phyloP scores from a whole-genome alignment of 2,888 invertebrate genomes.

The Drosophila limbata region DNA sequence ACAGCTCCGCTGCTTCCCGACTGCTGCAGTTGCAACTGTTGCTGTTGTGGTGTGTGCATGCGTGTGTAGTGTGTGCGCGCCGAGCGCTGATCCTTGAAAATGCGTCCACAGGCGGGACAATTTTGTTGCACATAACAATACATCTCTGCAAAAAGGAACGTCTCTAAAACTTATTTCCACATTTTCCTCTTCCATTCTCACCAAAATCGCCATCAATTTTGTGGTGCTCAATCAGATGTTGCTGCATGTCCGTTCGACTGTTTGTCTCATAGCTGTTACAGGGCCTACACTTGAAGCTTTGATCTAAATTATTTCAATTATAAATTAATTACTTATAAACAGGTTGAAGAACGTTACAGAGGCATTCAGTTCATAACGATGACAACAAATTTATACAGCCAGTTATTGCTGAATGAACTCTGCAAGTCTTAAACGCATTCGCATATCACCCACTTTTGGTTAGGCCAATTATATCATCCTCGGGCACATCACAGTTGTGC shows the following conservation, averaged over 20 bases:
- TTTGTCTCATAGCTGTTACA: constrained; percentile 68
- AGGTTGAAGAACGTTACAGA: no score
- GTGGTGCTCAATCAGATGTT: constrained; percentile 70
- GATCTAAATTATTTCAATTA: constrained; percentile 42
- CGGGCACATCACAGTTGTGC: constrained; percentile 64
- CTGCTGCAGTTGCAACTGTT: constrained; percentile 14
- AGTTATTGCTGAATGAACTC: not conserved
- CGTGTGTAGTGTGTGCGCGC: constrained; percentile 74
- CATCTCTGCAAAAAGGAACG: constrained; percentile 47
- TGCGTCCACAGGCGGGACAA: constrained; percentile 74
- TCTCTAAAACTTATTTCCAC: not conserved
- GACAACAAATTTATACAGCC: not conserved
- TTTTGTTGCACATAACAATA: constrained; percentile 69
- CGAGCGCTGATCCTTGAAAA: constrained; percentile 71
- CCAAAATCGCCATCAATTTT: constrained; percentile 71
- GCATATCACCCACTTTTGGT: constrained; percentile 58
- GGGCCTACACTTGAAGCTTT: constrained; percentile 71
- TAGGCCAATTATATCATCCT: constrained; percentile 69
- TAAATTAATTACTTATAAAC: not conserved
- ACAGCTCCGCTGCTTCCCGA: constrained; percentile 11
- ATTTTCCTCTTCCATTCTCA: constrained; percentile 22
- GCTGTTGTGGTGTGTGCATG: constrained; percentile 60
- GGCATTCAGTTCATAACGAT: not conserved
- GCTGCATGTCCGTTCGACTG: constrained; percentile 66
- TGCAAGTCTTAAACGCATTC: not conserved